phyloP scores from a whole-genome alignment of 2,797 vertebrate genomes.

The Chrysocyon brachyurus region DNA sequence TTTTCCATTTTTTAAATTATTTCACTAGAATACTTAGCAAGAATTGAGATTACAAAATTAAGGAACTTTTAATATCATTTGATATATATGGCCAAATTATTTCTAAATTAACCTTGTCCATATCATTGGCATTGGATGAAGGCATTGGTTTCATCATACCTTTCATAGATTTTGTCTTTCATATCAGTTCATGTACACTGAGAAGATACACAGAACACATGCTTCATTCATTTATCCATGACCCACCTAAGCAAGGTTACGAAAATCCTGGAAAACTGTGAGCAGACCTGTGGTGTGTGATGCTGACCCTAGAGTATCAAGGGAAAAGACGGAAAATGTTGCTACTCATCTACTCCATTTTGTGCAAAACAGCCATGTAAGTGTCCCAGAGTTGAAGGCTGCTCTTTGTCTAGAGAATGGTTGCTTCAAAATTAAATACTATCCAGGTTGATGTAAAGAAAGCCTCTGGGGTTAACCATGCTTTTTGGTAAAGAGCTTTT shows the following conservation, averaged over 20 bases:
- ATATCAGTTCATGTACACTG: slow-evolving; percentile 8
- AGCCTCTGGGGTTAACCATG: not conserved
- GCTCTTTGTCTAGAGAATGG: not conserved
- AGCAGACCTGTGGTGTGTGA: not conserved
- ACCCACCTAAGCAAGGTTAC: not conserved
- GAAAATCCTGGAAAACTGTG: not conserved
- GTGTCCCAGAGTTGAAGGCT: not conserved
- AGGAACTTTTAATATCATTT: slow-evolving; percentile 23
- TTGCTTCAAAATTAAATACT: not conserved
- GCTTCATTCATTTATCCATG: not conserved
- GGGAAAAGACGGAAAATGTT: not conserved
- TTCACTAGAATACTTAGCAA: slow-evolving; percentile 43
- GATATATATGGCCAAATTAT: not conserved
- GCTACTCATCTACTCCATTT: not conserved
- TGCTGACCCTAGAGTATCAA: not conserved
- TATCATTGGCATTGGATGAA: not conserved
- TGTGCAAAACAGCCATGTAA: not conserved
- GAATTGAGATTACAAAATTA: slow-evolving; percentile 26
- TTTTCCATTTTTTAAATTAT: slow-evolving; percentile 57
- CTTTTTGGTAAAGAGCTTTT: not conserved
- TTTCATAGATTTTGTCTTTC: not conserved
- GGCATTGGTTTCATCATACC: not conserved
- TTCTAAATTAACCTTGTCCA: slow-evolving; percentile 1
- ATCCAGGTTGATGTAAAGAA: not conserved
- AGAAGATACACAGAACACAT: not conserved